Percentiles rank a stretch among this genome's conserved stretches.
phyloP scores from a whole-genome alignment of 2,113 vertebrate species.

The Serranochromis macrocephalus region DNA sequence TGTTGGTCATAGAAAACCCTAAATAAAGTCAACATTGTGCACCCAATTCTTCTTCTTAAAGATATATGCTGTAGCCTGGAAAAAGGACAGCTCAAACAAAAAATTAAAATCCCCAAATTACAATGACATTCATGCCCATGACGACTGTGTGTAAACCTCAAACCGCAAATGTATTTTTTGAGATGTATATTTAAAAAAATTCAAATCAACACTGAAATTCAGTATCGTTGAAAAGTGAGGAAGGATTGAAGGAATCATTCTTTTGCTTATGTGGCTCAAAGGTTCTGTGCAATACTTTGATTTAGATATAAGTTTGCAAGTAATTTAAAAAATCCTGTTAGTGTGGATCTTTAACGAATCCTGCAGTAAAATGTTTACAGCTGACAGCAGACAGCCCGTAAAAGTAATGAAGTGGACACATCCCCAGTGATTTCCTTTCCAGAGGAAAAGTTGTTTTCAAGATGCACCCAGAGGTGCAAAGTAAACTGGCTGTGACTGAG shows the following conservation, averaged over 20 bases:
- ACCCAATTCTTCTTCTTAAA: neutral
- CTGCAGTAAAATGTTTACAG: neutral
- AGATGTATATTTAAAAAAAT: neutral
- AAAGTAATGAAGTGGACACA: neutral
- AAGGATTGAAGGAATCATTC: neutral
- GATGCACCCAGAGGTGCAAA: neutral
- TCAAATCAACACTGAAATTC: neutral
- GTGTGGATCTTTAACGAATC: neutral
- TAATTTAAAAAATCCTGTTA: neutral
- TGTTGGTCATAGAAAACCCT: neutral
- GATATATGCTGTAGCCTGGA: neutral
- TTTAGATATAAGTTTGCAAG: neutral
- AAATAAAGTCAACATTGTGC: neutral
- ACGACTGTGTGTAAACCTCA: neutral
- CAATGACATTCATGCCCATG: neutral
- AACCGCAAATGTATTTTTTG: neutral
- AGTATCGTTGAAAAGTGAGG: neutral
- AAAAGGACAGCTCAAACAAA: neutral
- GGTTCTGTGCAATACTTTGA: neutral
- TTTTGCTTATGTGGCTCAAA: neutral
- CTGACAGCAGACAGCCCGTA: neutral
- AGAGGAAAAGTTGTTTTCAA: neutral
- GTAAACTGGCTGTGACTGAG: neutral
- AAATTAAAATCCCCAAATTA: neutral
- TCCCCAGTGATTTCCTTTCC: neutral